Evolutionary conservation across 1,140 invertebrate species (phyloP), one percentile per base, ranked within the genome.

Genomic region (Panulirus ornatus): DNA sequence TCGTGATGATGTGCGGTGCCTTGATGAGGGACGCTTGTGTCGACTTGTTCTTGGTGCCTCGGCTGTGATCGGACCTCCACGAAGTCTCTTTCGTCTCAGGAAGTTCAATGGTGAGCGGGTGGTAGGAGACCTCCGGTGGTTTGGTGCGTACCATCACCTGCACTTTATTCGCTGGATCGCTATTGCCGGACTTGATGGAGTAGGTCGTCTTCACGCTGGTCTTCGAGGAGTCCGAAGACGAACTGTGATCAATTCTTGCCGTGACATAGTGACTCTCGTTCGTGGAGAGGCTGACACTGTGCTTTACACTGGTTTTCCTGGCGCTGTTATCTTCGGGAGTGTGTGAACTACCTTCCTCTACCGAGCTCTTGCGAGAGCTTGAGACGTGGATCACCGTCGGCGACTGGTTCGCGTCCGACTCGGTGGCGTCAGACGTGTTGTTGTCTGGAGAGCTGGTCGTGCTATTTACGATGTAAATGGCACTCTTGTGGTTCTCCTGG

Each of bases 401-500:
- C 1, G 88, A 42, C 14, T 42, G 47, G 38, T 51, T 83, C 19
- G 70, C 84, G 58, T 89, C 88, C 2, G 88, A 89, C 47, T 73
- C 88, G 30, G 75, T 79, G 22, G 81, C 30, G 27, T 27, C 58
- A 19, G 75, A 81, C 22, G 30, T 47, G 27, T 42, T 88, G 44
- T 88, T 76, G 8, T 22, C 58, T 6, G 54, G 34, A 0, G 73
- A 79, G 36, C 30, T n/a, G 22, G 38, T 40, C 51, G 9, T 34
- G 27, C n/a, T 22, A 11, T 76, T 36, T 71, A 36, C 38, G 38
- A 83, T 54, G 44, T 73, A 89, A 63, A 81, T 83, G 70, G 88
- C 81, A 89, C 88, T 89, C n/a, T 83, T 89, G 79, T 83, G 88
- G 27, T 51, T 83, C 34, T 84, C 88, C 5, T 75, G 66, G 16